phyloP scores from a whole-genome alignment of 2,797 vertebrate species.

The Parotocinclus haroldoi region DNA sequence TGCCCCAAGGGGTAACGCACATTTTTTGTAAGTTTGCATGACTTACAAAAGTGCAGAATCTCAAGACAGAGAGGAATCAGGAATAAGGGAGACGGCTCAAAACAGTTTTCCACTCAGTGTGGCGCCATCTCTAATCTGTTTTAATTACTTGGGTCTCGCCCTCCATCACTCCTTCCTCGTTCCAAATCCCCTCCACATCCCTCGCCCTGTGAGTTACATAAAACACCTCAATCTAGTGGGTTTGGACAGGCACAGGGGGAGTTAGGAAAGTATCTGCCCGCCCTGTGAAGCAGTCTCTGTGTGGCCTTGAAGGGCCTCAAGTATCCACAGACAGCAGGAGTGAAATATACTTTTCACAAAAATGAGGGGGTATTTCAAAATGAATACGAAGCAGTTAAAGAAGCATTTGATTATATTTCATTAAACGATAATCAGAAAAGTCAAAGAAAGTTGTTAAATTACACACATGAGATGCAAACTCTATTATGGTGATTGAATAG shows the following conservation, averaged over 20 bases:
- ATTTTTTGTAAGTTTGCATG: slow-evolving; percentile 14
- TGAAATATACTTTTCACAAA: no score
- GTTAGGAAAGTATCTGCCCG: background rate
- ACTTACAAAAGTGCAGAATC: background rate
- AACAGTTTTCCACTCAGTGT: slow-evolving; percentile 38
- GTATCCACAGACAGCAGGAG: no score
- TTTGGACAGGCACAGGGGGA: background rate
- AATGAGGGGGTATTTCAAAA: no score
- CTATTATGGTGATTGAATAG: no score
- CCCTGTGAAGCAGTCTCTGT: background rate
- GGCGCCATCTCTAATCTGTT: slow-evolving; percentile 29
- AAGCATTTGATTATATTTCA: no score
- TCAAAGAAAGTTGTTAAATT: no score
- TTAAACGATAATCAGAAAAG: no score
- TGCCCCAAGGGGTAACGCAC: slow-evolving; percentile 34
- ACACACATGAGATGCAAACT: no score
- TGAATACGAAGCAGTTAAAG: no score
- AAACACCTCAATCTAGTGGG: slow-evolving; percentile 3
- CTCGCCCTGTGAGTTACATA: slow-evolving; percentile 8
- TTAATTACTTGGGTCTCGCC: slow-evolving; percentile 24
- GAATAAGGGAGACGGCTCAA: slow-evolving; percentile 9
- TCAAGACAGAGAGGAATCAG: slow-evolving; percentile 1
- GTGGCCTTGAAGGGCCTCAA: no score
- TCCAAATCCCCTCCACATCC: slow-evolving; percentile 17
- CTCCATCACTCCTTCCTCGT: slow-evolving; percentile 17